A percentile compares a stretch with the other conserved stretches of the same genome.
Conservation (phyloP, 2,797 vertebrate genomes). For the Enoplosus armatus region DNA sequence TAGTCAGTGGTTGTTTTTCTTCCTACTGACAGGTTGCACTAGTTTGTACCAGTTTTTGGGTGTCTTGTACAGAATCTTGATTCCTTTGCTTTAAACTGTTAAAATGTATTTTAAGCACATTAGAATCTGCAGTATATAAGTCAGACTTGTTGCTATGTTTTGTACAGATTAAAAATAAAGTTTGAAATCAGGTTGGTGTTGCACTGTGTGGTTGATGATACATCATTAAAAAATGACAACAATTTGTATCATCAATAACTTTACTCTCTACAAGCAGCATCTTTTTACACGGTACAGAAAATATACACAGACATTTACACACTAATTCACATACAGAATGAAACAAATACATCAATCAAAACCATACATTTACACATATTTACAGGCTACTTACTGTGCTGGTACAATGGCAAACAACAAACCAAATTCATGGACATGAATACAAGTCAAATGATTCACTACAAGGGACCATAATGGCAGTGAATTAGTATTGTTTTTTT, state of each 20-base stretch:
- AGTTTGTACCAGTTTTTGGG: background rate
- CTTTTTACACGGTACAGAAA: slow-evolving; percentile 35
- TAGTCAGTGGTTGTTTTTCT: background rate
- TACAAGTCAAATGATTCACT: slow-evolving; percentile 17
- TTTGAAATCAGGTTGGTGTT: slow-evolving; percentile 6
- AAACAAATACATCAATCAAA: slow-evolving; percentile 26
- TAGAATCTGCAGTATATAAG: background rate
- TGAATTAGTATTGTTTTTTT: background rate
- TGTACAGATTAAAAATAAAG: slow-evolving; percentile 48
- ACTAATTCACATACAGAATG: slow-evolving; percentile 34
- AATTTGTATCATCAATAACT: slow-evolving; percentile 8
- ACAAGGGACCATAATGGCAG: background rate
- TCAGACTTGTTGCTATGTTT: slow-evolving; percentile 23
- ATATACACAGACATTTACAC: slow-evolving; percentile 25
- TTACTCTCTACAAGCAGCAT: slow-evolving; percentile 26
- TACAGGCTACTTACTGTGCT: slow-evolving; percentile 52
- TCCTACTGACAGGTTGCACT: background rate
- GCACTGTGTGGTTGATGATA: slow-evolving; percentile 13
- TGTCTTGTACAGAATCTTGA: slow-evolving; percentile 19
- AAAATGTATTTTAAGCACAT: background rate
- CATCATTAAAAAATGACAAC: background rate
- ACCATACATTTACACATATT: slow-evolving; percentile 56
- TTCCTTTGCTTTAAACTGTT: slow-evolving; percentile 1
- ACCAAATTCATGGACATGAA: slow-evolving; percentile 3
- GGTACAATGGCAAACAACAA: slow-evolving; percentile 22